A percentile compares a stretch with the other conserved stretches of the same genome.
Evolutionary conservation across 2,888 invertebrate genomes (phyloP).

Genomic region (Helicoverpa assulta): DNA sequence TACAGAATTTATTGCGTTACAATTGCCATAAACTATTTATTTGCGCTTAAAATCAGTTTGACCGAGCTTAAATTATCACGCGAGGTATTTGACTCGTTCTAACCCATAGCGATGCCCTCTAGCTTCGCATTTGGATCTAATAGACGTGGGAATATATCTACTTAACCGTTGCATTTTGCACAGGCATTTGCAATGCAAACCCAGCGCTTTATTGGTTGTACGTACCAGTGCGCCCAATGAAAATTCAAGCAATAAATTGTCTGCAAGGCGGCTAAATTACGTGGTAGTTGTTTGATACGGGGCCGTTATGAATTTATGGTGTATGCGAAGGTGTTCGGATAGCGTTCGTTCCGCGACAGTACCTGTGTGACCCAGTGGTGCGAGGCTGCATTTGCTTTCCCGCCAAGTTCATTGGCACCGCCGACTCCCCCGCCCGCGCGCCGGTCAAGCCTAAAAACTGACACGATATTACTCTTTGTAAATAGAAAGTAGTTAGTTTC

Average conservation of each 20-base stretch:
- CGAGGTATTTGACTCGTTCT: conserved; percentile 51
- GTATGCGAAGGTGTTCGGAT: conserved; percentile 71
- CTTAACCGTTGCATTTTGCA: conserved; percentile 69
- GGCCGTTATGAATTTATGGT: conserved; percentile 70
- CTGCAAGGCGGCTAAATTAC: conserved; percentile 71
- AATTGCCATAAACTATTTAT: conserved; percentile 60
- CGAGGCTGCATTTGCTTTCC: conserved; percentile 84
- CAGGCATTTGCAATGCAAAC: conserved; percentile 78
- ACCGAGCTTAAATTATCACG: conserved; percentile 51
- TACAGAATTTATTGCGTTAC: conserved; percentile 72
- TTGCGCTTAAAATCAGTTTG: conserved; percentile 54
- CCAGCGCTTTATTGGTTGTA: conserved; percentile 73
- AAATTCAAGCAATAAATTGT: conserved; percentile 75
- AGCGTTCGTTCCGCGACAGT: conserved; percentile 76
- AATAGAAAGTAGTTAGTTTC: conserved; percentile 85
- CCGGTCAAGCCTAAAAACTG: conserved; percentile 80
- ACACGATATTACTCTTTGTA: conserved; percentile 80
- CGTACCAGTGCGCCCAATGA: conserved; percentile 68
- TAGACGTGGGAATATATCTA: conserved; percentile 78
- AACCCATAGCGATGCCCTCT: conserved; percentile 53
- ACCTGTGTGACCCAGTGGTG: conserved; percentile 83
- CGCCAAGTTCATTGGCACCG: conserved; percentile 87
- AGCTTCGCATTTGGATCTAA: conserved; percentile 69
- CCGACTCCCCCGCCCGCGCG: conserved; percentile 63
- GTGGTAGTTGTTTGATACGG: conserved; percentile 65